Conservation (phyloP, 2,113 vertebrate species). For the Atrichornis clamosus region DNA sequence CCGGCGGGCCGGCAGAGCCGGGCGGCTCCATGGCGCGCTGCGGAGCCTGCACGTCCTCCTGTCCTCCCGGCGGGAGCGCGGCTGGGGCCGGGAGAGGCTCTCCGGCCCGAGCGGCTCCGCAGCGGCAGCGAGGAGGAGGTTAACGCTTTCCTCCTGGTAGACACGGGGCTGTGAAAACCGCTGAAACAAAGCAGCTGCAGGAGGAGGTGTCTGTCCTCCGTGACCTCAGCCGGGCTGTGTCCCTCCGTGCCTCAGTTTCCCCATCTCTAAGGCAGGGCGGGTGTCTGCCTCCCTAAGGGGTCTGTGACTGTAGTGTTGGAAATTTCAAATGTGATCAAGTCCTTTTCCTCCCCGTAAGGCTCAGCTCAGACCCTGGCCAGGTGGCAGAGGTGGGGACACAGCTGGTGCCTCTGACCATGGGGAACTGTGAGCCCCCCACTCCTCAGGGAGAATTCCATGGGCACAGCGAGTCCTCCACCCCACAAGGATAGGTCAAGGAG, state of each 20-base stretch:
- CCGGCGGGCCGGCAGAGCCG: neutral
- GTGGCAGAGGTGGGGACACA: neutral
- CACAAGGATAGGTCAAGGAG: fast-evolving
- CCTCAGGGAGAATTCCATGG: neutral
- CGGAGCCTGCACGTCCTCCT: neutral
- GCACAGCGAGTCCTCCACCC: neutral
- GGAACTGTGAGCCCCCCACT: neutral
- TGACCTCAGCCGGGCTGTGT: fast-evolving
- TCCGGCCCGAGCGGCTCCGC: neutral
- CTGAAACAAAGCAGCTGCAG: fast-evolving
- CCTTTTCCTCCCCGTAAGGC: neutral
- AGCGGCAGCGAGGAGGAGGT: neutral
- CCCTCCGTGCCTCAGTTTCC: neutral
- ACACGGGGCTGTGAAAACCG: fast-evolving
- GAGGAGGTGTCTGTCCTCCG: fast-evolving
- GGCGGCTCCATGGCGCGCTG: neutral
- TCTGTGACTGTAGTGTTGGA: neutral
- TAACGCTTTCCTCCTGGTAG: fast-evolving
- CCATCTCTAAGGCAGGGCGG: fast-evolving
- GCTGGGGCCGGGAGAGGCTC: neutral
- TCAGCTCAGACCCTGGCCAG: fast-evolving
- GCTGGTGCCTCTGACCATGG: neutral
- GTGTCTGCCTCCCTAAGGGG: neutral
- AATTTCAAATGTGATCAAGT: fast-evolving
- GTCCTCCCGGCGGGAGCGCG: neutral